Evolutionary conservation across 2,888 invertebrate species (phyloP).

Genomic region (Amphimallon solstitiale): DNA sequence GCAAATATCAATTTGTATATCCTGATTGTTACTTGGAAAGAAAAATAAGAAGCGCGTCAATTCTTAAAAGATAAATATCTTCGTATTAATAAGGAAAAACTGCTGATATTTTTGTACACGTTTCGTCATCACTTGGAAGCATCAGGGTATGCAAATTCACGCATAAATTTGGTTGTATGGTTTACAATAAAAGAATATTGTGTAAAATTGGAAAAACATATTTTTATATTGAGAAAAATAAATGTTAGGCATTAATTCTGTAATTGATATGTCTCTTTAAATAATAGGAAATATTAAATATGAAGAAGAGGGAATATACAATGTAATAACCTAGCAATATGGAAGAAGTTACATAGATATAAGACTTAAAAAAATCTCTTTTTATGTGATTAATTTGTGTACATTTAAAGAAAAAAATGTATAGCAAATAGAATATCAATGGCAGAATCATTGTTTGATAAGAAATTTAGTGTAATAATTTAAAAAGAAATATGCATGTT

Average conservation of each 20-base stretch:
- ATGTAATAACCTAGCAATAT: conserved; percentile 2
- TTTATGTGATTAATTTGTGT: conserved; percentile 22
- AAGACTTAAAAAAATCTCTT: conserved; percentile 5
- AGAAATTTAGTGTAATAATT: conserved; percentile 18
- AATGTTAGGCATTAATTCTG: conserved; percentile 26
- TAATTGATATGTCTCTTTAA: conserved; percentile 24
- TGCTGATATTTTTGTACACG: no score
- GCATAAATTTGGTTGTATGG: neutral
- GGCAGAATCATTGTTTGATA: conserved; percentile 23
- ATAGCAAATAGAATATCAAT: conserved; percentile 17
- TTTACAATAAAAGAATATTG: conserved; percentile 6
- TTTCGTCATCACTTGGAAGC: no score
- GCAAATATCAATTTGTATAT: no score
- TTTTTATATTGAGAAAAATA: conserved; percentile 30
- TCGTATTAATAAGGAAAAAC: no score
- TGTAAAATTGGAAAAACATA: conserved; percentile 23
- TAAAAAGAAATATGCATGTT: conserved; percentile 21
- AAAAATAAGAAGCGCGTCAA: no score
- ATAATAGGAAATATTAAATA: neutral
- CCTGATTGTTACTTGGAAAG: no score
- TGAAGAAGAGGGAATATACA: neutral
- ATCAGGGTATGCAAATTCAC: neutral
- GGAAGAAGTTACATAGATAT: neutral
- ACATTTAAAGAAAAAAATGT: neutral
- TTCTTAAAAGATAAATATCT: no score